These are phyloP conservation scores for Accipiter cooperii DNA, from an alignment of 2,113 vertebrate species.

Conservation along the genomic window DNA sequence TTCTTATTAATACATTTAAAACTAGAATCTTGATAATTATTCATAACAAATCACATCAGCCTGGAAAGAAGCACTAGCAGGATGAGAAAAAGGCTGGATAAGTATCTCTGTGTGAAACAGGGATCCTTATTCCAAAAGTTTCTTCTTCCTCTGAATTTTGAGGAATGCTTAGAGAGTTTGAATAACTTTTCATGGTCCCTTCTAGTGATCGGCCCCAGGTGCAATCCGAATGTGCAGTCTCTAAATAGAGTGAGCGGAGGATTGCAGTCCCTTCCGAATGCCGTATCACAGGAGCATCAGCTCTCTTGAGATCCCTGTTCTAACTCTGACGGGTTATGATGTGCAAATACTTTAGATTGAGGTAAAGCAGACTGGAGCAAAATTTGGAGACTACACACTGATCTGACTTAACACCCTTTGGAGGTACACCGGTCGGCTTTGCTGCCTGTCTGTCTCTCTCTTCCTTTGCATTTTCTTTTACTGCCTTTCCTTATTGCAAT, in stretches of 20 bases:
- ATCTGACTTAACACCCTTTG: background rate
- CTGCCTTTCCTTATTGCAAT: background rate
- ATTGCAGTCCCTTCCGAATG: background rate
- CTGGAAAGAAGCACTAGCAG: background rate
- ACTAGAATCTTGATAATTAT: background rate
- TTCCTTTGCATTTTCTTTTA: background rate
- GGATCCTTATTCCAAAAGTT: background rate
- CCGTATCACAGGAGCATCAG: fast-evolving
- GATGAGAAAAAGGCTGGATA: background rate
- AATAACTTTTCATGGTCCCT: background rate
- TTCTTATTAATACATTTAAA: background rate
- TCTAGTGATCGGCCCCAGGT: fast-evolving
- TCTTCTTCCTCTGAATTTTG: background rate
- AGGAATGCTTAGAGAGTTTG: background rate
- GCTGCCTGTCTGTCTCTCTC: background rate
- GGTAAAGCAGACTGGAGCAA: background rate
- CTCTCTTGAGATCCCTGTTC: background rate
- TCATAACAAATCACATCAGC: fast-evolving
- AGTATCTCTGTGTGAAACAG: background rate
- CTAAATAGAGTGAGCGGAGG: background rate
- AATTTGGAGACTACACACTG: background rate
- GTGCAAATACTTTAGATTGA: background rate
- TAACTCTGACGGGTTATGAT: background rate
- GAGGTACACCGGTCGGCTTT: fast-evolving
- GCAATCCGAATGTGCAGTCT: background rate